These are phyloP conservation scores for Drosophila triauraria DNA, from an alignment of 1,140 invertebrate species.

Conservation along the genomic window DNA sequence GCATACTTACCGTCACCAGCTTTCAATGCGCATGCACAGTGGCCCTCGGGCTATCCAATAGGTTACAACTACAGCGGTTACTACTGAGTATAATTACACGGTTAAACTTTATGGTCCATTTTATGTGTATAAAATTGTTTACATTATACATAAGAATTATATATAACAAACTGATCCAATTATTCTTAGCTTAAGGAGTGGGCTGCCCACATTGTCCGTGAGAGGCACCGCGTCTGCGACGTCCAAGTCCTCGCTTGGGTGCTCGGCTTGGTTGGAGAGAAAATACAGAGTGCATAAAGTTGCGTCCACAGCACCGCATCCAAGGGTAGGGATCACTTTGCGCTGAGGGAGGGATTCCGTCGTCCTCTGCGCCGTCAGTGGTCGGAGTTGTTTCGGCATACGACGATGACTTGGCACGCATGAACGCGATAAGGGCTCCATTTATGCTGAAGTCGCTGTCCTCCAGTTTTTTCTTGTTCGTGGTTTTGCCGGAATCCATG, in stretches of 20 bases:
- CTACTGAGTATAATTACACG: background rate
- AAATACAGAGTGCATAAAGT: constrained; percentile 15
- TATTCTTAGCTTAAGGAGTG: background rate
- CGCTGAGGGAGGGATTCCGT: background rate
- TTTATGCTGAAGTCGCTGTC: constrained; percentile 19
- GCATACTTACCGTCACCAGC: background rate
- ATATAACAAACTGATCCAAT: background rate
- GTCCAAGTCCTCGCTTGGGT: background rate
- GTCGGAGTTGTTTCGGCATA: background rate
- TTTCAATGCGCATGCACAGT: background rate
- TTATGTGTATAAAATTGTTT: background rate
- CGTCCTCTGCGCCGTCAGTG: background rate
- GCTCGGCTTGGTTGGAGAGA: constrained; percentile 1
- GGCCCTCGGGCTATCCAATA: background rate
- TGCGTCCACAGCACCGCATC: constrained; percentile 21
- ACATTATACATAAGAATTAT: background rate
- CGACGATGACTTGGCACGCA: background rate
- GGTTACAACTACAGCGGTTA: constrained; percentile 1
- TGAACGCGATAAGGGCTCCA: background rate
- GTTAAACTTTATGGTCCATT: too few species aligned
- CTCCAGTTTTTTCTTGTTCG: background rate
- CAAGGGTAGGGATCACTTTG: constrained; percentile 12
- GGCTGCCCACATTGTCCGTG: background rate
- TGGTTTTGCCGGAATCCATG: background rate
- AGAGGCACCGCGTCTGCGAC: background rate